Base-by-base conservation (phyloP, 2,797 vertebrate genomes). In the Coendou prehensilis region DNA sequence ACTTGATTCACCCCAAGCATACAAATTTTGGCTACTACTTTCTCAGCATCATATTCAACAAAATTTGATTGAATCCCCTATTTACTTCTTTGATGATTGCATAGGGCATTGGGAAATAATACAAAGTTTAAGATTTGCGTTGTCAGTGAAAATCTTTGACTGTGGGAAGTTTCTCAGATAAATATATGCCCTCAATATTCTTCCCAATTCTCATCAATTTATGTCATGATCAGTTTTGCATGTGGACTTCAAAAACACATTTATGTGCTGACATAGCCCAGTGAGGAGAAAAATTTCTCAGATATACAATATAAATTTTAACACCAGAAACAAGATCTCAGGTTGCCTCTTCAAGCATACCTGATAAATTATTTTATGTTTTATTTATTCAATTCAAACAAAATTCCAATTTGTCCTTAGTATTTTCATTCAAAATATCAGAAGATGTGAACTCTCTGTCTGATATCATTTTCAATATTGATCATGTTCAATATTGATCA, bases 371-470 rank as follows among this genome's bases (percentile, higher is more conserved):
- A 92, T 37, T 75, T 41, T 90, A 23, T 87, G n/a, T 6, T 76
- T 96, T 96, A 89, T 92, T 93, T 93, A 92, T 81, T 96, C 52
- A 92, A 17, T 73, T 96, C 22, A 85, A 89, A 85, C 23, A 75
- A 73, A 78, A 71, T 4, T 90, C 56, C 20, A 81, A 56, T 80
- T 90, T 93, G 41, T 67, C 14, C 30, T 33, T 92, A 57, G n/a
- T 75, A 88, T 87, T 90, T 96, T 73, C 22, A 89, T 79, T 59
- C 56, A 73, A 69, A 89, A 82, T 89, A 17, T 84, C 23, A 84
- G 52, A 92, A 59, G 30, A 67, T 47, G 1, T 11, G 26, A 92
- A 73, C 45, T 85, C 54, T 85, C 67, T 80, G 54, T n/a, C 37
- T 9, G 20, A 75, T 45, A 45, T 89, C 45, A 63, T 4, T 33